These are phyloP conservation scores for Microcebus lehilahytsara DNA, from an alignment of 2,113 vertebrate species.

Conservation along the genomic window DNA sequence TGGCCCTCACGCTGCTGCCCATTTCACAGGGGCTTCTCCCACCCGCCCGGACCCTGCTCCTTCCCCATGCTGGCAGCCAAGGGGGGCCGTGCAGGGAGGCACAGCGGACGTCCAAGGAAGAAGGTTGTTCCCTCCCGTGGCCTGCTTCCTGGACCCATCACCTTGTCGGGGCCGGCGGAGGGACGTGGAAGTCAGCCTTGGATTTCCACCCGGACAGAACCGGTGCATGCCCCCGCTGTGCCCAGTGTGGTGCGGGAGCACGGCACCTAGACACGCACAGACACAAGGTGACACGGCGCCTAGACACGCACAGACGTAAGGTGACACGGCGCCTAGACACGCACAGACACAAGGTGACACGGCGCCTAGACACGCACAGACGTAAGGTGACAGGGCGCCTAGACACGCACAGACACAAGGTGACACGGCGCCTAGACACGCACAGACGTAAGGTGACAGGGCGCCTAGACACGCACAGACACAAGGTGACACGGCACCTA, in stretches of 20 bases:
- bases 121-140: background rate
- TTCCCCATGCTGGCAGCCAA: background rate
- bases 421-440: background rate
- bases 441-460: background rate
- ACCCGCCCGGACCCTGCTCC: background rate
- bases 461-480: too few species aligned
- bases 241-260: background rate
- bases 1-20: background rate
- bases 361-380: too few species aligned
- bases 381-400: background rate
- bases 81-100: too few species aligned
- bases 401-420: background rate
- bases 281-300: rapidly evolving
- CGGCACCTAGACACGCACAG: too few species aligned
- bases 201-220: background rate
- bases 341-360: background rate
- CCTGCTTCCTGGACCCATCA: too few species aligned
- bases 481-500: too few species aligned
- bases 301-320: too few species aligned
- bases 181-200: background rate
- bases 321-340: background rate
- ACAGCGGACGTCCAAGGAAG: background rate
- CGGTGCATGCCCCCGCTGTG: background rate
- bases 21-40: background rate
- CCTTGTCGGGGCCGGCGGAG: too few species aligned